Evolutionary conservation across 53 echinoderm and acorn worm genomes (phyloP).

Genomic region (Paracentrotus lividus): DNA sequence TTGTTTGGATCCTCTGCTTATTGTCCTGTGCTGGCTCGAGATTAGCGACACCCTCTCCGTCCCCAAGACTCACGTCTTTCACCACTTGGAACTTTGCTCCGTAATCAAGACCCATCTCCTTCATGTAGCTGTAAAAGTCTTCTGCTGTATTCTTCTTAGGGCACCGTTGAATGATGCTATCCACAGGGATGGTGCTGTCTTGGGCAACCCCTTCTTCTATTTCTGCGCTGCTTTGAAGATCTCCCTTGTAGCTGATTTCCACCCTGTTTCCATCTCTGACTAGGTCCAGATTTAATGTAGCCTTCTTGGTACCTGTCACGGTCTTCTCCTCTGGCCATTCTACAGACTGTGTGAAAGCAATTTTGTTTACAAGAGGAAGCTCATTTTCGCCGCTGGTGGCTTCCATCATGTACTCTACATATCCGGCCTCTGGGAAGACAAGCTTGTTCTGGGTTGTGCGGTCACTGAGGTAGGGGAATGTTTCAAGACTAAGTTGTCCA

Average conservation of each 20-base stretch:
- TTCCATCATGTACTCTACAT: constrained; percentile 83
- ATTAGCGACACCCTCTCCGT: constrained; percentile 78
- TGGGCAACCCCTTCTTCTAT: constrained; percentile 60
- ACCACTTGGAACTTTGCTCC: constrained; percentile 81
- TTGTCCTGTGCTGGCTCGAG: constrained; percentile 70
- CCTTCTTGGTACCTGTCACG: constrained; percentile 70
- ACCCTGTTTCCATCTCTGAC: constrained; percentile 77
- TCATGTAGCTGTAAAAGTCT: constrained; percentile 80
- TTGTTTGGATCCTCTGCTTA: constrained; percentile 80
- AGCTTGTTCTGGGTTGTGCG: constrained; percentile 75
- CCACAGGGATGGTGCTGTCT: constrained; percentile 38
- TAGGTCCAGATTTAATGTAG: constrained; percentile 75
- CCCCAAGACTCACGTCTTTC: constrained; percentile 78
- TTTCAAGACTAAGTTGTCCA: constrained; percentile 80
- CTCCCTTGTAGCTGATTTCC: constrained; percentile 76
- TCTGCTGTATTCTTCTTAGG: constrained; percentile 37
- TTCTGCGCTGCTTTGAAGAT: constrained; percentile 68
- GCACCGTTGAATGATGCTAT: constrained; percentile 73
- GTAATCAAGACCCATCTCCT: constrained; percentile 76
- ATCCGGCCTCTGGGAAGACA: constrained; percentile 87
- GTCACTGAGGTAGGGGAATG: constrained; percentile 87
- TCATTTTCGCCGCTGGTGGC: constrained; percentile 71
- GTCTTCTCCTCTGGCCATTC: constrained; percentile 83
- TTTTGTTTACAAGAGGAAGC: constrained; percentile 64
- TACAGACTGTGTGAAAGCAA: constrained; percentile 69